phyloP scores from a whole-genome alignment of 1,140 invertebrate species.

The Homarus americanus region DNA sequence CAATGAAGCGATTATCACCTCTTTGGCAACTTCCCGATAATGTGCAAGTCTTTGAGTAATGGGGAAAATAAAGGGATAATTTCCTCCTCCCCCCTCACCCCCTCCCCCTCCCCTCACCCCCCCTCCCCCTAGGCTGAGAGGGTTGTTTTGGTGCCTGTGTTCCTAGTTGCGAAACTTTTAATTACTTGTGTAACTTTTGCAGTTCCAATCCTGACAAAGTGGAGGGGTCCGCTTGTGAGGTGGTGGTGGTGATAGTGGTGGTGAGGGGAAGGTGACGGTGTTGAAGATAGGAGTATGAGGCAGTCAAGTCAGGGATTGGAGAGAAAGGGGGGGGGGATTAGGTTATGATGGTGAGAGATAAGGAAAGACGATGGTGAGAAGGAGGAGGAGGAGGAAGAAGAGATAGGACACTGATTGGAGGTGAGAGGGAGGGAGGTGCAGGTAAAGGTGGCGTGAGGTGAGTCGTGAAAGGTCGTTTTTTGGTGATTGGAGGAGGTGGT shows the following conservation, averaged over 20 bases:
- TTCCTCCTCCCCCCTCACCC: too few species aligned
- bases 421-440: neutral
- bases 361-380: neutral
- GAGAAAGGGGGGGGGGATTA: neutral
- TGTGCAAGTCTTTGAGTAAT: neutral
- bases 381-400: neutral
- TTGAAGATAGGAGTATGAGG: neutral
- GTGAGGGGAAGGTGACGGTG: neutral
- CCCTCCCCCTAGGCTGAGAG: neutral
- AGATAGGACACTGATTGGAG: too few species aligned
- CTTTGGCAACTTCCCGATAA: neutral
- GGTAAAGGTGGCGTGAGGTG: too few species aligned
- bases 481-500: too few species aligned
- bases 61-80: neutral
- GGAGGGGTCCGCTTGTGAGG: neutral
- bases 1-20: neutral
- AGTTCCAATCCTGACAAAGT: neutral
- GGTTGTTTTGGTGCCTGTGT: slow-evolving; percentile 3
- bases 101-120: too few species aligned
- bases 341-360: neutral
- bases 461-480: too few species aligned
- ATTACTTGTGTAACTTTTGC: slow-evolving; percentile 16
- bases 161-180: neutral
- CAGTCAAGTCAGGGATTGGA: too few species aligned
- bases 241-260: neutral